Evolutionary conservation across 2,113 vertebrate species (phyloP), one percentile per base, ranked within the genome.

Genomic region (Uria aalge): DNA sequence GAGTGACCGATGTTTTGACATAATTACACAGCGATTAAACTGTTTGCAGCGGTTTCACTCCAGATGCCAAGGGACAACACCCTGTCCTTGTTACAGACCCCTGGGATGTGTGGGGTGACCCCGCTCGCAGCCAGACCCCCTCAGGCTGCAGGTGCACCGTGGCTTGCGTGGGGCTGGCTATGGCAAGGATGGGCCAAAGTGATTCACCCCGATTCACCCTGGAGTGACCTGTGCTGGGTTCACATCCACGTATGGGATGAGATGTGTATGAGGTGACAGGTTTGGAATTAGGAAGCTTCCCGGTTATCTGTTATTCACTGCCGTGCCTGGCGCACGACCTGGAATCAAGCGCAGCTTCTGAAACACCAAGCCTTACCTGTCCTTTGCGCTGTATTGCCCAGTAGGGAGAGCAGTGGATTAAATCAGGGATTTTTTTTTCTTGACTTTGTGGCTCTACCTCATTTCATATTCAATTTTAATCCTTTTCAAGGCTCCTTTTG

Each of bases 171-270:
- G 45, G 32, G n/a, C 38, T 64, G 43, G 15, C 8, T 32, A 16
- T 10, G 32, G n/a, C 0, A 0, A 22, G n/a, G 55, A 50, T 29
- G 8, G 62, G 11, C 21, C 66, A 14, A 2, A 3, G 1, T 2
- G 26, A 38, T 32, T 81, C 23, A 48, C 22, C 50, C 60, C 10
- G 26, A 36, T 38, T 55, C 41, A 55, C 27, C 72, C 77, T n/a
- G 2, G 17, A 60, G 19, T 36, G 89, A 19, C 20, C 34, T 22
- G 0, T 8, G 32, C 41, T 36, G 48, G 23, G 5, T 12, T 86
- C 55, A 23, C 47, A 17, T 9, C 48, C 20, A 0, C 4, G 14
- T 9, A 2, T 2, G 34, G 36, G 38, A 19, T 47, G 34, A 63
- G 48, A 18, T 36, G 40, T 12, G 8, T 15, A 8, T 2, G 47